Conservation (phyloP, 64 coral and sea anemone genomes). For the Pocillopora damicornis region DNA sequence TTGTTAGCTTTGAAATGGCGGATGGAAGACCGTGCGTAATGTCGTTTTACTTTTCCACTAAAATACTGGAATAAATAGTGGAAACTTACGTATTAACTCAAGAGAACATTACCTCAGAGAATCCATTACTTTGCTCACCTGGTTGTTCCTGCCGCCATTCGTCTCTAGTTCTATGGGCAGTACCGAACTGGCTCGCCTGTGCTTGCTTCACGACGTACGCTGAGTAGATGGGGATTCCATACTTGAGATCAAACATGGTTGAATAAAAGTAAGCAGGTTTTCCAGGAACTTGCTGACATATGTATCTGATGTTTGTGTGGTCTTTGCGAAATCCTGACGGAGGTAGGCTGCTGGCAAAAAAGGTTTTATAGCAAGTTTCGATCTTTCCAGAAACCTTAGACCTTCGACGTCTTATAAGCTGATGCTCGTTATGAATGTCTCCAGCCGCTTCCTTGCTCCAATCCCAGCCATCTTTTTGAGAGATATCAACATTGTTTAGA, state of each 20-base stretch:
- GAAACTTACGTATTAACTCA: no score
- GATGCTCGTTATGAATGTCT: neutral
- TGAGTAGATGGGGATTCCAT: conserved; percentile 27
- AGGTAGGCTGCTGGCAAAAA: neutral
- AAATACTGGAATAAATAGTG: no score
- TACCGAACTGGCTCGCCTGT: neutral
- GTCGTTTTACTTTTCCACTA: no score
- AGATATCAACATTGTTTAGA: no score
- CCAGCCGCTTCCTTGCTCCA: neutral
- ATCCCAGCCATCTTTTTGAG: neutral
- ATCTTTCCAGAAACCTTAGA: neutral
- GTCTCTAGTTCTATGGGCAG: neutral
- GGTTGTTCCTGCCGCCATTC: neutral
- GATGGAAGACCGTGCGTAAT: no score
- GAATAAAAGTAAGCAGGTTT: conserved; percentile 10
- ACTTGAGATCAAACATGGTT: conserved; percentile 25
- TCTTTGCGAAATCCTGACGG: conserved; percentile 4
- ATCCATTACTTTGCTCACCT: neutral
- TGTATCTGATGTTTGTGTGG: conserved; percentile 13
- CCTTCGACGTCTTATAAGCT: conserved; percentile 11
- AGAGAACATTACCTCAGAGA: no score
- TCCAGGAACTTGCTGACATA: conserved; percentile 33
- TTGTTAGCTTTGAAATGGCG: no score
- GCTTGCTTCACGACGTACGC: neutral
- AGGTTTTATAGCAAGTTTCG: neutral